phyloP scores from a whole-genome alignment of 2,888 invertebrate species.

The Kuschelorhynchus macadamiae region DNA sequence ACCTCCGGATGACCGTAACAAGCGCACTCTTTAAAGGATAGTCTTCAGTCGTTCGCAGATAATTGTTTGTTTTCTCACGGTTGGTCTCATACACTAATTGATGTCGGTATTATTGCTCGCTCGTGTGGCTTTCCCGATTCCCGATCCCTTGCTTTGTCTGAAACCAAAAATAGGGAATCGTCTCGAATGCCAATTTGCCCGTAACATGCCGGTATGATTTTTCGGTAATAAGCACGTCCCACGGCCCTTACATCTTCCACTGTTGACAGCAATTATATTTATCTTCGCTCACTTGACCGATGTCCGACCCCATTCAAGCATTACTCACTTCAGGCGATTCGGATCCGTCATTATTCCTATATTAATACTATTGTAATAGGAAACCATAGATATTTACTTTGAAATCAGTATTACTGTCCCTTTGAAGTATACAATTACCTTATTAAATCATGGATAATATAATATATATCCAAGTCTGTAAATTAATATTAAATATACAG shows the following conservation, averaged over 20 bases:
- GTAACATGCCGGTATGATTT: slow-evolving; percentile 62
- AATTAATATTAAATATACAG: too few relatives aligned
- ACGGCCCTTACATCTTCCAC: slow-evolving; percentile 46
- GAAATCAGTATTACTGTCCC: slow-evolving; percentile 11
- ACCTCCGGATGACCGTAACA: slow-evolving; percentile 66
- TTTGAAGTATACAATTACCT: slow-evolving; percentile 13
- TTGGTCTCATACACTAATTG: slow-evolving; percentile 68
- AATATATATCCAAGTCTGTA: too few relatives aligned
- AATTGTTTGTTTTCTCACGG: slow-evolving; percentile 71
- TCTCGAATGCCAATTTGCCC: slow-evolving; percentile 64
- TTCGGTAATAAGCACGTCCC: slow-evolving; percentile 62
- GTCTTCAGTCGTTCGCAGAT: slow-evolving; percentile 64
- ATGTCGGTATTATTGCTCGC: slow-evolving; percentile 68
- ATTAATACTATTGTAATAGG: slow-evolving; percentile 31
- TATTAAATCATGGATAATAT: background rate
- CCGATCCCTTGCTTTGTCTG: slow-evolving; percentile 63
- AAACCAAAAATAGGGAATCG: slow-evolving; percentile 64
- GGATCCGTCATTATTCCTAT: slow-evolving; percentile 30
- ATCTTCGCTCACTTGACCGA: slow-evolving; percentile 56
- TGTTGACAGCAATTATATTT: slow-evolving; percentile 61
- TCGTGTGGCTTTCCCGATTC: slow-evolving; percentile 64
- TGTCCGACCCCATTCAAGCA: slow-evolving; percentile 45
- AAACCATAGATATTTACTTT: slow-evolving; percentile 30
- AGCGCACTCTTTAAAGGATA: slow-evolving; percentile 66
- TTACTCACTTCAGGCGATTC: slow-evolving; percentile 23